These are phyloP conservation scores for Tupaia chinensis DNA, from an alignment of 2,113 vertebrate genomes.

Conservation along the genomic window DNA sequence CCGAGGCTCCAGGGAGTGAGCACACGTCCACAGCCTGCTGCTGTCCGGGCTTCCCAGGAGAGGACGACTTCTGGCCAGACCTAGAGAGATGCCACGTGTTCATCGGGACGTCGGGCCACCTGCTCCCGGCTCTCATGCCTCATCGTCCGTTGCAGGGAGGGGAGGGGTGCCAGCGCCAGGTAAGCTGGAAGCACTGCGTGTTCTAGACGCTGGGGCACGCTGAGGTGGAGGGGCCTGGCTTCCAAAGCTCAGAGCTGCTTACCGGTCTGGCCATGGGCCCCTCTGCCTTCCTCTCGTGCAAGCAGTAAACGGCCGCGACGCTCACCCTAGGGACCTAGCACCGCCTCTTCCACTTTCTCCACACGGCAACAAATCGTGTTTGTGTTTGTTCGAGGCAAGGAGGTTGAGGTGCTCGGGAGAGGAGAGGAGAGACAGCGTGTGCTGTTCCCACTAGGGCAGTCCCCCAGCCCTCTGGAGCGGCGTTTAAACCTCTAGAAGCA, in stretches of 20 bases:
- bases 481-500: not conserved
- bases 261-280: not conserved
- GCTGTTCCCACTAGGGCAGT: not conserved
- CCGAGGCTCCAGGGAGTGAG: not conserved
- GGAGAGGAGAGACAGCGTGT: too few relatives aligned
- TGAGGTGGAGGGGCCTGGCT: not conserved
- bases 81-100: not conserved
- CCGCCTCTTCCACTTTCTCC: not conserved
- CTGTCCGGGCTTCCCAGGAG: not conserved
- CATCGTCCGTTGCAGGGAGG: not conserved
- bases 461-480: not conserved
- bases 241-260: not conserved
- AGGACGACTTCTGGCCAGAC: not conserved
- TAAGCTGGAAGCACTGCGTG: not conserved
- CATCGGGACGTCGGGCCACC: not conserved
- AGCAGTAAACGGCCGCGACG: not conserved
- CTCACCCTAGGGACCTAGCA: not conserved
- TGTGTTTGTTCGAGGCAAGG: too few relatives aligned
- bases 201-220: not conserved
- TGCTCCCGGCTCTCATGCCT: not conserved
- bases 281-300: not conserved
- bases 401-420: not conserved
- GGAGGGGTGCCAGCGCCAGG: not conserved
- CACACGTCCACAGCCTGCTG: not conserved
- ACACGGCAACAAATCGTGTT: accelerated